Evolutionary conservation across 2,888 invertebrate species (phyloP).

Genomic region (Cecidostiba fungosa): DNA sequence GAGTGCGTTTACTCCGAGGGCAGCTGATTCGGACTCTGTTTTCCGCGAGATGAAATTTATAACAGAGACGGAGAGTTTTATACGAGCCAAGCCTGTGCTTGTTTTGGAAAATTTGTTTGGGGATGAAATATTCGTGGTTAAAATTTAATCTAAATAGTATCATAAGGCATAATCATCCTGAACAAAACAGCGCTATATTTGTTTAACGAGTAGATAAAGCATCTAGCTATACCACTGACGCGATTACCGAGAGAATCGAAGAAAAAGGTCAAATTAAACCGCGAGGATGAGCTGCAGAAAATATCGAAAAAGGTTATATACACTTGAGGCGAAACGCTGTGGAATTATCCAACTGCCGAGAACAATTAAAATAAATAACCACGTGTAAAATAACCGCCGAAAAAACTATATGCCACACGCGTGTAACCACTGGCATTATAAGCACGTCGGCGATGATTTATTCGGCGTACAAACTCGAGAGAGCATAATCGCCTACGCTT

Average conservation of each 20-base stretch:
- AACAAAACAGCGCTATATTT: too few species aligned
- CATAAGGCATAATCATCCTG: too few species aligned
- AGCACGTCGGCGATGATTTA: constrained; percentile 40
- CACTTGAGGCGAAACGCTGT: background rate
- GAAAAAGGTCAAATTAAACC: too few species aligned
- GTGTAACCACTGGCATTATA: constrained; percentile 38
- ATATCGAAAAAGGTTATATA: constrained; percentile 18
- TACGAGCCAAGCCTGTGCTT: background rate
- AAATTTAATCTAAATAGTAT: too few species aligned
- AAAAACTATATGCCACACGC: background rate
- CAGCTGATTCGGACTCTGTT: background rate
- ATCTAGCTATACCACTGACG: too few species aligned
- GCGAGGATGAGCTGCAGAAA: too few species aligned
- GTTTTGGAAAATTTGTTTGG: background rate
- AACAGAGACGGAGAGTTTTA: background rate
- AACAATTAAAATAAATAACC: constrained; percentile 57
- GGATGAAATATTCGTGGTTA: too few species aligned
- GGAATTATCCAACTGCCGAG: background rate
- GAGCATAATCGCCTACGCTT: constrained; percentile 25
- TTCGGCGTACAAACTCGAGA: background rate
- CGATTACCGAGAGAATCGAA: too few species aligned
- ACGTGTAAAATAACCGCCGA: constrained; percentile 1
- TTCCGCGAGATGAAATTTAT: constrained; percentile 25
- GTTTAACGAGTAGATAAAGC: too few species aligned
- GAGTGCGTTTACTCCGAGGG: background rate